Evolutionary conservation across 2,888 invertebrate genomes (phyloP), one percentile per base, ranked within the genome.

Genomic region (Micoletzkya japonica): DNA sequence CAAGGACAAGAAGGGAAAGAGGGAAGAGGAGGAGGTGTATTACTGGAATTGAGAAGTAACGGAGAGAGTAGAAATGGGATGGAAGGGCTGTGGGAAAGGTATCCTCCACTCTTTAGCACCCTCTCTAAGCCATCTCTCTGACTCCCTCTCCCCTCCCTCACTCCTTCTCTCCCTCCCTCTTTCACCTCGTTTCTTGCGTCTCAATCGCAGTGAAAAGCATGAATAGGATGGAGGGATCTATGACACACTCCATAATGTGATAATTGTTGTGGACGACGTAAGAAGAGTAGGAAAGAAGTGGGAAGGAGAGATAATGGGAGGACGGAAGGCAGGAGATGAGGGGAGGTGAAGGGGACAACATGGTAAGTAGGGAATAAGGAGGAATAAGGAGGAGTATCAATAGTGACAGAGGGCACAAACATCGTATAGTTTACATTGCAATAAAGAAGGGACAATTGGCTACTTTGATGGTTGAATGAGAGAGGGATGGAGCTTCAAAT

Each of bases 221-320:
- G 63, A 59, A n/a, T 52, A 32, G 39, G 30, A 26, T 26, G n/a
- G 32, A 49, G 17, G 7, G 30, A n/a, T n/a, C 44, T 63, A 50
- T 63, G 39, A 26, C 20, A 32, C 50, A n/a, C 44, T 44, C 44
- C 10, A 20, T 37, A 58, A n/a, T 63, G 30, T 63, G 50, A 50
- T 50, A 63, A 49, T 63, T 63, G 63, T 63, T 50, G 50, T 63
- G 59, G 37, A 26, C 37, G 44, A 37, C 37, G 34, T 24, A 30
- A 28, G 50, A 32, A 44, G 63, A 63, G 24, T 50, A 50, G 24
- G 36, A 24, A n/a, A 30, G 6, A 20, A 24, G 24, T n/a, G 28
- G 28, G 58, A 28, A 14, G 61, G 61, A 44, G 37, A 32, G 28
- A 30, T 7, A 14, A 50, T 36, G 32, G 34, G 34, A 32, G 26